Conservation (phyloP, 1,140 invertebrate genomes). For the Hestina assimilis region DNA sequence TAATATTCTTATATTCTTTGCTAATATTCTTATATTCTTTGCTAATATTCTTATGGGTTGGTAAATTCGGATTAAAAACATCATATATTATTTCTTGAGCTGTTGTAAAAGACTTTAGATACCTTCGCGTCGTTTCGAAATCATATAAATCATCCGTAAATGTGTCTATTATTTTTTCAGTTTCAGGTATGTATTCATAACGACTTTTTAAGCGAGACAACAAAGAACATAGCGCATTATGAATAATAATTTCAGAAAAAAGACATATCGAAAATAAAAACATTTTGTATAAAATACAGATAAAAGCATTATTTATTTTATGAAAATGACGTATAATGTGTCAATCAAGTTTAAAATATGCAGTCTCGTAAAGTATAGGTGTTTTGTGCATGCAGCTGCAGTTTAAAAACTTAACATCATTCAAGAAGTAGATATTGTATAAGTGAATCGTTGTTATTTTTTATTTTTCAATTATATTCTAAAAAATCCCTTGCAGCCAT, state of each 20-base stretch:
- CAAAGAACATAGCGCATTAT: slow-evolving; percentile 21
- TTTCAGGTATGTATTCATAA: slow-evolving; percentile 35
- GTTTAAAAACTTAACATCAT: too few relatives aligned
- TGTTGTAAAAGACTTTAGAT: not conserved
- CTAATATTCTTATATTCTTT: too few relatives aligned
- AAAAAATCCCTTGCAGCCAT: too few relatives aligned
- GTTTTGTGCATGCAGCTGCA: too few relatives aligned
- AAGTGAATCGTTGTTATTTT: too few relatives aligned
- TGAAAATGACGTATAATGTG: not conserved
- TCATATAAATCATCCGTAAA: slow-evolving; percentile 27
- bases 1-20: too few relatives aligned
- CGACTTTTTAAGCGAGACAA: slow-evolving; percentile 32
- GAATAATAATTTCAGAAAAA: slow-evolving; percentile 11
- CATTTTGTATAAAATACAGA: not conserved
- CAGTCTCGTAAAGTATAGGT: too few relatives aligned
- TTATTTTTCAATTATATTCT: too few relatives aligned
- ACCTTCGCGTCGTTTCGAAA: slow-evolving; percentile 21
- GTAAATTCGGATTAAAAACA: not conserved
- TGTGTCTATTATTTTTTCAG: not conserved
- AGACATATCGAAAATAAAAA: not conserved
- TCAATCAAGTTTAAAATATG: too few relatives aligned
- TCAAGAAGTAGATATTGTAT: too few relatives aligned
- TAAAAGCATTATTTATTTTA: not conserved
- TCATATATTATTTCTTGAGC: not conserved
- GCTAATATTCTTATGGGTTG: too few relatives aligned